A percentile compares a stretch with the other conserved stretches of the same genome.
Conservation (phyloP, 2,888 invertebrate genomes). For the Dicyrtomina minuta region DNA sequence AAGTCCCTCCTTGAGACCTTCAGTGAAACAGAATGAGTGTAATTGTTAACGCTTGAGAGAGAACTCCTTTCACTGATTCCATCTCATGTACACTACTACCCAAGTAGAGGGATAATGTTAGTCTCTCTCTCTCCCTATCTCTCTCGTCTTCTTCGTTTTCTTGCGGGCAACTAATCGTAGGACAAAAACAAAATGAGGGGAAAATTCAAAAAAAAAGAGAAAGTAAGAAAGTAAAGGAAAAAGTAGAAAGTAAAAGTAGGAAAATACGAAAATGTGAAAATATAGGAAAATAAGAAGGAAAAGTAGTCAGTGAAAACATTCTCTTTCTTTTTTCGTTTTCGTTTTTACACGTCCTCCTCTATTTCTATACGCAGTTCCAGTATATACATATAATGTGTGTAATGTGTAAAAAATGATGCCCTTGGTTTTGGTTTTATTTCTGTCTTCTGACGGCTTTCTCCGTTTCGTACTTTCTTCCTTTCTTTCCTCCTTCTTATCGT, state of each 20-base stretch:
- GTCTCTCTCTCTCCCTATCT: background rate
- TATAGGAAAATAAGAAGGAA: background rate
- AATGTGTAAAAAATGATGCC: no score
- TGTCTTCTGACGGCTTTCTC: no score
- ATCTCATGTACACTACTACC: no score
- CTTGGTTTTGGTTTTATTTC: no score
- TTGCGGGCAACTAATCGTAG: background rate
- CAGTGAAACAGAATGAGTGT: background rate
- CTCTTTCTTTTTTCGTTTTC: no score
- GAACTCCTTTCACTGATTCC: background rate
- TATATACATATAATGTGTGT: no score
- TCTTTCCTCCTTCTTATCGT: no score
- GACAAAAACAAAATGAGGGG: background rate
- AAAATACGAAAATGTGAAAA: no score
- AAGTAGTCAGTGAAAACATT: background rate
- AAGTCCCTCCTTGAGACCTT: background rate
- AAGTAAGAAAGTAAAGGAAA: background rate
- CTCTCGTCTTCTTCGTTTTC: background rate
- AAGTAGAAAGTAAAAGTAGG: slow-evolving; percentile 12
- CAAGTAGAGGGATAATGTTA: no score
- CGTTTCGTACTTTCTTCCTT: no score
- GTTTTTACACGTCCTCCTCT: no score
- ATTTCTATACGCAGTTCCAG: no score
- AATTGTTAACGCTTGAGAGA: slow-evolving; percentile 26
- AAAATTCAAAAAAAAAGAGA: background rate